A percentile compares a stretch with the other conserved stretches of the same genome.
Evolutionary conservation across 2,888 invertebrate species (phyloP).

Genomic region (Oligia fasciuncula): DNA sequence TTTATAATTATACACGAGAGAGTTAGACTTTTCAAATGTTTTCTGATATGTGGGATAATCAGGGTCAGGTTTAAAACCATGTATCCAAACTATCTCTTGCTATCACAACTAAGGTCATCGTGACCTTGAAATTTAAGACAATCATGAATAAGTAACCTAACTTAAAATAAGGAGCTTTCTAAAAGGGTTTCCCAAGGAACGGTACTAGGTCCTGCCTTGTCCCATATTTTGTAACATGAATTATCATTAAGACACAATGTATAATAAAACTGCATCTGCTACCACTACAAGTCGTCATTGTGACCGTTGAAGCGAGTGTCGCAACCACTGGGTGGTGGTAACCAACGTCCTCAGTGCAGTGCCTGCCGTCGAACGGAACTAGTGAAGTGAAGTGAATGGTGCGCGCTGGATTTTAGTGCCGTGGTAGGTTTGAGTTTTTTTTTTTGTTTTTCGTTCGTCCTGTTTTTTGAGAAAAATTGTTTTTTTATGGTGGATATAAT

Average conservation of each 20-base stretch:
- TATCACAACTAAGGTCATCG: not conserved
- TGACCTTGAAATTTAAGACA: not conserved
- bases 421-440: slow-evolving; percentile 54
- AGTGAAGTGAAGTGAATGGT: slow-evolving; percentile 68
- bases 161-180: accelerated
- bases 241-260: not conserved
- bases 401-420: slow-evolving; percentile 55
- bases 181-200: not conserved
- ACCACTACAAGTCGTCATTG: slow-evolving; percentile 35
- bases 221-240: slow-evolving; percentile 17
- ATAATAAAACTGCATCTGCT: not conserved
- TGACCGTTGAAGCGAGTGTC: slow-evolving; percentile 59
- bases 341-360: slow-evolving; percentile 59
- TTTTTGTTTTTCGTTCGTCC: not conserved
- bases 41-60: not conserved
- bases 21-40: not conserved
- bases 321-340: slow-evolving; percentile 56
- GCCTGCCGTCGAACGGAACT: slow-evolving; percentile 57
- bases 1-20: too few species aligned
- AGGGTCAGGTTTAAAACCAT: not conserved
- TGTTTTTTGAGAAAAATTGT: slow-evolving; percentile 8
- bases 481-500: not conserved
- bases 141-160: too few species aligned
- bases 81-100: not conserved
- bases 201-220: not conserved